Base-by-base conservation (phyloP, 2,888 invertebrate species). In the Resseliella maxima region DNA sequence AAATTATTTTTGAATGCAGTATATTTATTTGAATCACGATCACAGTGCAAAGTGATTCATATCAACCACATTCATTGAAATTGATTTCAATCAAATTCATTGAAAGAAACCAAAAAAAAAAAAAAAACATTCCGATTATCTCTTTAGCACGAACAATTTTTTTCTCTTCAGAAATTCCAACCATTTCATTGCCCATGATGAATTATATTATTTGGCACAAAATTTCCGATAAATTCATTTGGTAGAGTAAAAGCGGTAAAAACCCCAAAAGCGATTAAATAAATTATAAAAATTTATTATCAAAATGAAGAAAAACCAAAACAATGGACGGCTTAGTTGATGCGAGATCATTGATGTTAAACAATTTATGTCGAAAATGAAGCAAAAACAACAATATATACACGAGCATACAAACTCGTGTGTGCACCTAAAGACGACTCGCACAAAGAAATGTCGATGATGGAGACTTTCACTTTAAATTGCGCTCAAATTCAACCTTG, bases 391-490 rank as follows among this genome's bases (percentile, higher is more conserved):
- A 35, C n/a, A 31, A 72, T 24, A 6, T n/a, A n/a, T n/a, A n/a
- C n/a, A n/a, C n/a, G n/a, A n/a, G n/a, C n/a, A n/a, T n/a, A n/a
- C n/a, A n/a, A n/a, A n/a, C n/a, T n/a, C n/a, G n/a, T n/a, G n/a
- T n/a, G 24, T 31, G 31, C 72, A 35, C 72, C 10, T 5, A 35
- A 59, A 72, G 59, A 59, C 2, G 72, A 72, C 27, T 21, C n/a
- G 35, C 72, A n/a, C 72, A 35, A 27, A 31, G 72, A 72, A 72
- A 72, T 72, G 35, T 35, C 72, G 72, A 72, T 72, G 27, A 35
- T n/a, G 27, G 59, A 31, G 27, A 72, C 72, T 72, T 72, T 72
- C 72, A 72, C 72, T 72, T 72, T 72, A 35, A 72, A 72, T 31
- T 72, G 27, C 35, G 72, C 27, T 72, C 31, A 31, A 72, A 50